These are phyloP conservation scores for Petrophora chlorosata DNA, from an alignment of 2,888 invertebrate genomes.

Conservation along the genomic window DNA sequence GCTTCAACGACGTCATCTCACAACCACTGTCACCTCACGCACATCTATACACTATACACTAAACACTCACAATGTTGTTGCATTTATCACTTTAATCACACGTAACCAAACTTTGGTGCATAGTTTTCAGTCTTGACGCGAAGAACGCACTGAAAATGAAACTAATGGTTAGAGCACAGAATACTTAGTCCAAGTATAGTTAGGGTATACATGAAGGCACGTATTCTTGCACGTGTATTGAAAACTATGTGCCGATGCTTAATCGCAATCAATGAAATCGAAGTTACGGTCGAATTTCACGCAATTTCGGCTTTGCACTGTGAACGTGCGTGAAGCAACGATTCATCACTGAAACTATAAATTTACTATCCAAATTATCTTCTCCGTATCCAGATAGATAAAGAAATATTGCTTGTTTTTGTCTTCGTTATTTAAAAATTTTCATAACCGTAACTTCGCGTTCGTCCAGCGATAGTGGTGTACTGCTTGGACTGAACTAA, in stretches of 20 bases:
- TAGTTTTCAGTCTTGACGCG: conserved; percentile 31
- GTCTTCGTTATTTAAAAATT: too few relatives aligned
- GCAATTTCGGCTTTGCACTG: neutral
- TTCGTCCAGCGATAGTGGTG: neutral
- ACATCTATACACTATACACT: conserved; percentile 46
- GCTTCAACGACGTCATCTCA: conserved; percentile 84
- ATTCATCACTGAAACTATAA: too few relatives aligned
- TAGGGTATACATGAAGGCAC: too few relatives aligned
- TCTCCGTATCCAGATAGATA: too few relatives aligned
- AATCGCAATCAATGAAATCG: too few relatives aligned
- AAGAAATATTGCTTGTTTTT: too few relatives aligned
- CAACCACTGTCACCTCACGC: conserved; percentile 50
- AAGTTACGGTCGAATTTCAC: neutral
- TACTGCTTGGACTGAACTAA: neutral
- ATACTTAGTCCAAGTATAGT: too few relatives aligned
- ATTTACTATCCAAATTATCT: too few relatives aligned
- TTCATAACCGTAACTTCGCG: neutral
- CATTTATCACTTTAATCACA: conserved; percentile 1
- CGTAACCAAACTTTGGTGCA: conserved; percentile 30
- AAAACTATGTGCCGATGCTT: too few relatives aligned
- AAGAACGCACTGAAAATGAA: conserved; percentile 13
- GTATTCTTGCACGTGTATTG: too few relatives aligned
- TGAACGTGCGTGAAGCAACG: too few relatives aligned
- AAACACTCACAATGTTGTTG: conserved; percentile 6
- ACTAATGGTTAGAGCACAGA: neutral